Evolutionary conservation across 2,113 vertebrate species (phyloP), one percentile per base, ranked within the genome.

Genomic region (Phalacrocorax pelagicus): DNA sequence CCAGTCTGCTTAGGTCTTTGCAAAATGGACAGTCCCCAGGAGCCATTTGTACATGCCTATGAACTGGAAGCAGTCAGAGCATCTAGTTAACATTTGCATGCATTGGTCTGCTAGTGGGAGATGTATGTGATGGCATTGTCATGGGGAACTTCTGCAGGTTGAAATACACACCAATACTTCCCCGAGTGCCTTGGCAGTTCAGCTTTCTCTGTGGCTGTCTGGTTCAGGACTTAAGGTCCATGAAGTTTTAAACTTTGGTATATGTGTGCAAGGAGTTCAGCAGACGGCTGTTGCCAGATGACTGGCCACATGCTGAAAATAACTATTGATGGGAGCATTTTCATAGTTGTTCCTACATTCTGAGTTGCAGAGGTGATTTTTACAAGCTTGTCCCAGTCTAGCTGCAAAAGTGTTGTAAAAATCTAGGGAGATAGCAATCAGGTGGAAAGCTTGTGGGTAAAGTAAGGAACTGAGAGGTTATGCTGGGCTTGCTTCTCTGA

Each of bases 51-150:
- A 16, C 11, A 6, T 4, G 10, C 34, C 26, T 47, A 4, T 34
- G 72, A 78, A 47, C 69, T 55, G 81, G 58, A 51, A 1, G 0
- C 16, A 58, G 59, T 38, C 40, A 5, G 36, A 73, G 69, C 47
- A 79, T n/a, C 69, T 51, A 62, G 15, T 15, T 63, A 30, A 23
- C 29, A 14, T 0, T 4, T 0, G 2, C n/a, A 7, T 20, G 36
- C 12, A 9, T 51, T 0, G 0, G 11, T 49, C 34, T 67, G 26
- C 34, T 61, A 40, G 15, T 27, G 54, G 66, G 7, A 81, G 46
- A 44, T 10, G 4, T 11, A 5, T 9, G 34, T 1, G 6, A 17
- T 34, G 34, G 46, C 46, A 42, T 23, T 61, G 79, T 52, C 12
- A 3, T 4, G 26, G 51, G 40, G 63, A 81, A 38, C 17, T 84